Conservation (phyloP, 1,140 invertebrate genomes). For the Cydia amplana region DNA sequence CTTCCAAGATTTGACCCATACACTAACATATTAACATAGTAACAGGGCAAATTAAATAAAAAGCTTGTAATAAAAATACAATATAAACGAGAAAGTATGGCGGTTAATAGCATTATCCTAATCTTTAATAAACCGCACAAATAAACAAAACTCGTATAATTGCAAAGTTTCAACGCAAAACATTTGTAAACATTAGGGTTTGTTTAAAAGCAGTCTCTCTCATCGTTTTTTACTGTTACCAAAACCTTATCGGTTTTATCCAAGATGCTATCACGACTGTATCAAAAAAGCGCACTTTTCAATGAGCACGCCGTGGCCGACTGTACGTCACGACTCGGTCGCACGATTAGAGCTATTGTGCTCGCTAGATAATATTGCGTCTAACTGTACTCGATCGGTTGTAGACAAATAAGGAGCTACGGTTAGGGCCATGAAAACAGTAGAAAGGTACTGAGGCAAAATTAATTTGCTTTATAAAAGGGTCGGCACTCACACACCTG, state of each 20-base stretch:
- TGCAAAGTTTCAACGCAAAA: not conserved
- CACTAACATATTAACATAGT: no score
- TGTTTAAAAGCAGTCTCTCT: not conserved
- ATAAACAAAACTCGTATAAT: no score
- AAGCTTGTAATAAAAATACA: no score
- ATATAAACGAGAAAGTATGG: no score
- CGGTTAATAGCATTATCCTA: no score
- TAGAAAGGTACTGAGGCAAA: not conserved
- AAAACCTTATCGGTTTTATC: conserved; percentile 32
- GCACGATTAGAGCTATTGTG: conserved; percentile 69
- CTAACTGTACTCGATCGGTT: conserved; percentile 65
- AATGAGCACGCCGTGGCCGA: conserved; percentile 39
- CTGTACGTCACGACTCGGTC: conserved; percentile 61
- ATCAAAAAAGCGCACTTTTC: conserved; percentile 40
- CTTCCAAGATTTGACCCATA: no score
- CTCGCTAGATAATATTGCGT: conserved; percentile 57
- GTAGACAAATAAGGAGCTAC: conserved; percentile 66
- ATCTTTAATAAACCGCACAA: no score
- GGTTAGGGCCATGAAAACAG: conserved; percentile 40
- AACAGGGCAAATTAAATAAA: no score
- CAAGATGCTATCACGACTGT: conserved; percentile 22
- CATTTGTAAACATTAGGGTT: not conserved
- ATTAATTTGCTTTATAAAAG: no score
- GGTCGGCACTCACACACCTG: no score
- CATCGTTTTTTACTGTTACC: conserved; percentile 11